phyloP scores from a whole-genome alignment of 2,888 invertebrate species.

The Zeuzera pyrina region DNA sequence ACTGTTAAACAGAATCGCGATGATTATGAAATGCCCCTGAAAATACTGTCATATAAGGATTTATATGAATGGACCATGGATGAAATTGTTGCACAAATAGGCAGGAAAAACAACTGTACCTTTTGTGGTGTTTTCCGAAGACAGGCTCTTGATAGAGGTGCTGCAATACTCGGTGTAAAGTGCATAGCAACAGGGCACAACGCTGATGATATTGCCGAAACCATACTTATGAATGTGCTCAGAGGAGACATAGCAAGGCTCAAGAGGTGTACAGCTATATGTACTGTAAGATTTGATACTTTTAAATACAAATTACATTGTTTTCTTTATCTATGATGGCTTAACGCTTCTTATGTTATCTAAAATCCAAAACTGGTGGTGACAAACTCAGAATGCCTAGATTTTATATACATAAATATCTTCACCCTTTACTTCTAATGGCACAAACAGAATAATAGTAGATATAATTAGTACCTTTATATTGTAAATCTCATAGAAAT shows the following conservation, averaged over 20 bases:
- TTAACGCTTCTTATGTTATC: too few species aligned
- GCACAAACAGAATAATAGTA: conserved; percentile 4
- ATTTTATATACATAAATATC: too few species aligned
- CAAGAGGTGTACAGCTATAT: conserved; percentile 91
- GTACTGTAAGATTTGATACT: conserved; percentile 90
- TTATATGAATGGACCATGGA: conserved; percentile 99
- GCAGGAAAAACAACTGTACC: conserved; percentile 95
- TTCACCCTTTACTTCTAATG: background rate
- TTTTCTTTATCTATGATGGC: too few species aligned
- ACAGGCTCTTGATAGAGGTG: conserved; percentile 97
- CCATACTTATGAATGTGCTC: conserved; percentile 97
- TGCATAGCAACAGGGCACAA: conserved; percentile 98
- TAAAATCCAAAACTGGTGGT: too few species aligned
- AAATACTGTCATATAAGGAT: conserved; percentile 96
- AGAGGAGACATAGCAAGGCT: conserved; percentile 96
- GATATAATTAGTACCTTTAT: too few species aligned
- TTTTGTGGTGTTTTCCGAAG: conserved; percentile 96
- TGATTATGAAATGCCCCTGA: conserved; percentile 94
- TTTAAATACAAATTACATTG: conserved; percentile 7
- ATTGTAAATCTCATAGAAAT: too few species aligned
- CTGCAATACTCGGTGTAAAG: conserved; percentile 87
- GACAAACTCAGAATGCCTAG: too few species aligned
- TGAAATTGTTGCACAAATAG: conserved; percentile 91
- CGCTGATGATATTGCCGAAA: conserved; percentile 99
- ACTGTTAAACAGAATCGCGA: conserved; percentile 96